phyloP scores from a whole-genome alignment of 2,113 vertebrate genomes.

The Hiodon tergisus region DNA sequence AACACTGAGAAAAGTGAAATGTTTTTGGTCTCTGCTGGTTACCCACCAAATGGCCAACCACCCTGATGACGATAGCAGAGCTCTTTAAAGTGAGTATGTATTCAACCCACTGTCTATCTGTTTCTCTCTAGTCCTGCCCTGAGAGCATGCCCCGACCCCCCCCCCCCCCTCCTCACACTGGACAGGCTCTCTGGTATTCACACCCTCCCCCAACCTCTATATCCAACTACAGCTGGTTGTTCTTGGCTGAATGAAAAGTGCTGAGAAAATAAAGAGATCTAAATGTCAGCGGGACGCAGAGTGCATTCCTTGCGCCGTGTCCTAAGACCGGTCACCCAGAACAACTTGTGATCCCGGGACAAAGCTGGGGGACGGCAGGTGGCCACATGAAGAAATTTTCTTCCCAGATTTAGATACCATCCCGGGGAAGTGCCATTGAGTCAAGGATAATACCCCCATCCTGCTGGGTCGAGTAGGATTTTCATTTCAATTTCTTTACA shows the following conservation, averaged over 20 bases:
- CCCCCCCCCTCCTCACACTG: no score
- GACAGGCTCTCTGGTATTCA: constrained; percentile 39
- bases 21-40: not conserved
- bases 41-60: not conserved
- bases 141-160: not conserved
- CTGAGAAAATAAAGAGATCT: constrained; percentile 92
- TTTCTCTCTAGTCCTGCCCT: constrained; percentile 24
- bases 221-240: constrained; percentile 52
- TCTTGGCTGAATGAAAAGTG: constrained; percentile 69
- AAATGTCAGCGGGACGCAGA: constrained; percentile 84
- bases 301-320: constrained; percentile 80
- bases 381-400: constrained; percentile 89
- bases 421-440: constrained; percentile 86
- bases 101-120: constrained; percentile 35
- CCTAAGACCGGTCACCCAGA: constrained; percentile 90
- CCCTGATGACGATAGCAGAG: constrained; percentile 10
- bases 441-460: constrained; percentile 87
- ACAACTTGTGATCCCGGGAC: constrained; percentile 92
- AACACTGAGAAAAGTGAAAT: not conserved
- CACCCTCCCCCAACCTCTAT: not conserved
- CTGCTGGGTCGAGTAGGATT: constrained; percentile 90
- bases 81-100: not conserved
- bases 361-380: constrained; percentile 83
- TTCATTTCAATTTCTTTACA: constrained; percentile 98
- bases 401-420: constrained; percentile 93